Evolutionary conservation across 1,140 invertebrate genomes (phyloP).

Genomic region (Euura lappo): DNA sequence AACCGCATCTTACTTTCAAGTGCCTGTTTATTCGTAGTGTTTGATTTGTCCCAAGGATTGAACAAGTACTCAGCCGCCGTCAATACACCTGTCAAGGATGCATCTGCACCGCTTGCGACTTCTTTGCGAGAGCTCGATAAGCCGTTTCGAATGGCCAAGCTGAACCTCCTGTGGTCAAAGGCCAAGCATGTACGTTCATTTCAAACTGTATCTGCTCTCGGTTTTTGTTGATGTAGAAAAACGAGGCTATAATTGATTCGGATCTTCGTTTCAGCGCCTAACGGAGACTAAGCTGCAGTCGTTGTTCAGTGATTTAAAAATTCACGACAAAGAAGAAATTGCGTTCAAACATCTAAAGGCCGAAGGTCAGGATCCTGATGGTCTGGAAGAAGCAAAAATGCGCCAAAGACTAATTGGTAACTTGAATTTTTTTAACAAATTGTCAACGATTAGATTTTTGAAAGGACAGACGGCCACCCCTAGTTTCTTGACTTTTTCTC

Average conservation of each 20-base stretch:
- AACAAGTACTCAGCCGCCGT: slow-evolving; percentile 68
- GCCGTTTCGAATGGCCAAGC: slow-evolving; percentile 84
- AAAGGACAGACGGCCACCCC: background rate
- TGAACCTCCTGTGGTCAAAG: slow-evolving; percentile 85
- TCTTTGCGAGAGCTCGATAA: slow-evolving; percentile 70
- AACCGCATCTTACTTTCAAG: background rate
- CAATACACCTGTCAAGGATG: slow-evolving; percentile 60
- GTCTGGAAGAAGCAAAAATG: slow-evolving; percentile 82
- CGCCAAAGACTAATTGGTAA: slow-evolving; percentile 78
- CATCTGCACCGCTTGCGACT: slow-evolving; percentile 46
- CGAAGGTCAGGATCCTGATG: slow-evolving; percentile 86
- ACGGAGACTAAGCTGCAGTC: slow-evolving; percentile 85
- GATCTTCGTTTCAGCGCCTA: slow-evolving; percentile 68
- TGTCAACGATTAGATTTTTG: slow-evolving; percentile 10
- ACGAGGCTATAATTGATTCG: background rate
- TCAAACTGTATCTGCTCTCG: slow-evolving; percentile 24
- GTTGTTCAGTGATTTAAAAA: slow-evolving; percentile 85
- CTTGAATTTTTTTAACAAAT: slow-evolving; percentile 16
- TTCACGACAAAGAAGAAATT: slow-evolving; percentile 92
- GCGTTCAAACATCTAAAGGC: slow-evolving; percentile 80
- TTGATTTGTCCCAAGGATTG: background rate
- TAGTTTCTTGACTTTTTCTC: slow-evolving; percentile 26
- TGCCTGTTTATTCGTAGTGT: too few relatives aligned
- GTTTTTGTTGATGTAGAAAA: too few relatives aligned
- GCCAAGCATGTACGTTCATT: slow-evolving; percentile 73